phyloP scores from a whole-genome alignment of 2,797 vertebrate species.

The Rhincodon typus region DNA sequence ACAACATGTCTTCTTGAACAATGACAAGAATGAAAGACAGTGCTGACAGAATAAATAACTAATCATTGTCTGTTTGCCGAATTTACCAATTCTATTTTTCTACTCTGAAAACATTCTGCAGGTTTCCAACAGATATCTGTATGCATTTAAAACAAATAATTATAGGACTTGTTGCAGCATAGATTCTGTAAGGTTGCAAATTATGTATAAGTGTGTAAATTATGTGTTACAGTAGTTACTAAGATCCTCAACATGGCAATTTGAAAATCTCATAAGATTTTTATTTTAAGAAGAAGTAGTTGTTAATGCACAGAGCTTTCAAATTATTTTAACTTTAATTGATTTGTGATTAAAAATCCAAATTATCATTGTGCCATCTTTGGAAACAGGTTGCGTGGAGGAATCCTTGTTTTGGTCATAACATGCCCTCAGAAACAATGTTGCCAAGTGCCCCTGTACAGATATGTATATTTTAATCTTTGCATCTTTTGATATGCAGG shows the following conservation, averaged over 20 bases:
- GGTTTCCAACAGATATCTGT: background rate
- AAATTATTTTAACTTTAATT: background rate
- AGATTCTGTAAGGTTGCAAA: background rate
- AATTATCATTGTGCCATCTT: background rate
- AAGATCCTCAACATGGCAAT: background rate
- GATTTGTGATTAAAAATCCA: background rate
- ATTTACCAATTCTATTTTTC: background rate
- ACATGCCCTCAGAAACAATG: background rate
- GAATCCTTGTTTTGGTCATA: background rate
- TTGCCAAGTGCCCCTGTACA: background rate
- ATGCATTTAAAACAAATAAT: background rate
- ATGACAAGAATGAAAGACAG: background rate
- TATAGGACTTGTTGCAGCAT: background rate
- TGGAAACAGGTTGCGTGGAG: background rate
- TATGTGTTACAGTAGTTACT: background rate
- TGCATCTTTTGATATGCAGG: slow-evolving; percentile 1
- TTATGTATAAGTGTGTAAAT: background rate
- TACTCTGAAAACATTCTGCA: background rate
- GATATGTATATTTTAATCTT: slow-evolving; percentile 15
- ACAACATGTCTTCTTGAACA: background rate
- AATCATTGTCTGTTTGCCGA: background rate
- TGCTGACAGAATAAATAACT: background rate
- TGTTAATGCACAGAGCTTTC: background rate
- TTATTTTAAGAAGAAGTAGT: background rate
- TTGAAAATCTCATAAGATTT: background rate